Conservation (phyloP, 92 coral and sea anemone species). For the Phymanthus crucifer region DNA sequence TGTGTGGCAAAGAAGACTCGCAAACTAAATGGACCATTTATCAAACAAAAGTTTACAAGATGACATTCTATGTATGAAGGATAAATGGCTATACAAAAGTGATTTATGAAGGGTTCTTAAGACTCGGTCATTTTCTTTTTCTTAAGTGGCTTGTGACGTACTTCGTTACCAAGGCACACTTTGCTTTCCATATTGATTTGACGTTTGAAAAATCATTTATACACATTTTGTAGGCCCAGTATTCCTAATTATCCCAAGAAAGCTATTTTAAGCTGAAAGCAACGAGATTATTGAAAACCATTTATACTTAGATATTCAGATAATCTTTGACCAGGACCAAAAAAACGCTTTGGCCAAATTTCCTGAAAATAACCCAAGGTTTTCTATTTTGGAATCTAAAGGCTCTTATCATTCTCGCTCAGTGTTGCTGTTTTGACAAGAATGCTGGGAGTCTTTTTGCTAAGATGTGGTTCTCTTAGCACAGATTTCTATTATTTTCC, state of each 20-base stretch:
- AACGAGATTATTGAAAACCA: background rate
- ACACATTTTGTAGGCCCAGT: background rate
- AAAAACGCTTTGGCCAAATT: background rate
- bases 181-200: background rate
- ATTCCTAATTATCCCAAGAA: slow-evolving; percentile 4
- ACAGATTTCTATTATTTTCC: too few species aligned
- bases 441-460: too few species aligned
- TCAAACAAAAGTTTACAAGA: background rate
- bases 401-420: too few species aligned
- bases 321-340: background rate
- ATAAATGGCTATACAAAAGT: background rate
- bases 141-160: slow-evolving; percentile 3
- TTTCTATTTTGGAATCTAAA: too few species aligned
- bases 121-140: background rate
- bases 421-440: too few species aligned
- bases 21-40: background rate
- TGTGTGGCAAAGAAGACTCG: too few species aligned
- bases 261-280: slow-evolving; percentile 4
- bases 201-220: background rate
- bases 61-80: background rate
- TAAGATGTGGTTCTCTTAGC: too few species aligned
- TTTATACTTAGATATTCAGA: background rate
- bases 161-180: background rate
- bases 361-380: background rate
- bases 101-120: background rate